Base-by-base conservation (phyloP, 92 coral and sea anemone species). In the Ricordea florida region DNA sequence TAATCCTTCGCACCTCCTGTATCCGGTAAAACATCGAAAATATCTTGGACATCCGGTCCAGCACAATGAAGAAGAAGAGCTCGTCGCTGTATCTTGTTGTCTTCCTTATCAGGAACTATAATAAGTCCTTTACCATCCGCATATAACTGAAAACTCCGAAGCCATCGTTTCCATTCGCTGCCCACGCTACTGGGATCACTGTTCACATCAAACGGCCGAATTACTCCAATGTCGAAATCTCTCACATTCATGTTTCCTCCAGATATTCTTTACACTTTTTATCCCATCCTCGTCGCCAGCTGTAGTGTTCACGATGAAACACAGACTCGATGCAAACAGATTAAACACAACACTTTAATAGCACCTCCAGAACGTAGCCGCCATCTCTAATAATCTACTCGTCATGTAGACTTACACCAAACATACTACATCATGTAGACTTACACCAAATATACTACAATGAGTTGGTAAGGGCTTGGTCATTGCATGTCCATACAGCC, bases 1-100 rank as follows among this genome's bases (percentile, higher is more conserved):
- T 77, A 83, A 44, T 83, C 93, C 40, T 56, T 77, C 24, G 81
- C 57, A 49, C 56, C 63, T 31, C 91, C 86, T 27, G 80, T 76
- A 20, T 84, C 74, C 14, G 91, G 76, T 16, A 82, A 48, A 38
- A 60, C 84, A 22, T 70, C 63, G 51, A 78, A 89, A 26, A 83
- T 89, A 59, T 84, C 87, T 42, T 80, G 90, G 3, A 89, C 87
- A 11, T 89, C 87, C 15, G 81, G 53, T 14, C 87, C 79, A 0
- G 86, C 86, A 35, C 66, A 62, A 48, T 83, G 93, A 13, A 88
- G 75, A 20, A 70, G 58, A 14, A 83, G 61, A 2, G 86, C 93
- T 29, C 89, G 42, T 45, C 86, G 33, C 13, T 82, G 89, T 17
- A 81, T 42, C 41, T 83, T 71, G 56, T 82, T 82, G 55, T 75